Evolutionary conservation across 2,888 invertebrate genomes (phyloP).

Genomic region (Geophilus truncorum): DNA sequence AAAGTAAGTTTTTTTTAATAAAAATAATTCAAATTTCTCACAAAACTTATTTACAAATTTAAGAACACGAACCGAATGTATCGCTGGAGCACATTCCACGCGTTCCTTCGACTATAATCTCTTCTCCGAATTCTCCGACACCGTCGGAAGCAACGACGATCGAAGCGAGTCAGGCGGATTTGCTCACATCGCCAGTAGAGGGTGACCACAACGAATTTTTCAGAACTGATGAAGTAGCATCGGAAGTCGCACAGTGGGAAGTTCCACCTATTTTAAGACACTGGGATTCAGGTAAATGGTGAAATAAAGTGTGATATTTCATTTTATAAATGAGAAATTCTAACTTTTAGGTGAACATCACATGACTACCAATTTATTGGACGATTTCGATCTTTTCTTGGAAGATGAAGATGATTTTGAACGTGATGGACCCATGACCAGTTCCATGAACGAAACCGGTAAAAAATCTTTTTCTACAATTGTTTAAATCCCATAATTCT

Average conservation of each 20-base stretch:
- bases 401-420: neutral
- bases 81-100: neutral
- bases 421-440: neutral
- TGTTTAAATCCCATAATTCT: no score
- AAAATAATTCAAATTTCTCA: neutral
- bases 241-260: conserved; percentile 12
- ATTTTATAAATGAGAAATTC: neutral
- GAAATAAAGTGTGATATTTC: neutral
- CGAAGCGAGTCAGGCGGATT: neutral
- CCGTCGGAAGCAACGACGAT: neutral
- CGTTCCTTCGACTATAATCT: neutral
- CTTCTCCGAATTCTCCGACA: neutral
- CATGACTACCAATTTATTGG: neutral
- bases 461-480: no score
- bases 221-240: no score
- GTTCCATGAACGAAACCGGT: neutral
- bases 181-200: neutral
- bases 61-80: neutral
- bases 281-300: conserved; percentile 2
- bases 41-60: neutral
- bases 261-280: conserved; percentile 10
- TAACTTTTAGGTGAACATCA: neutral
- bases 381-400: conserved; percentile 12
- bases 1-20: neutral
- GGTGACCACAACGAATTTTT: neutral